Evolutionary conservation across 2,797 vertebrate species (phyloP).

Genomic region (Varecia variegata): DNA sequence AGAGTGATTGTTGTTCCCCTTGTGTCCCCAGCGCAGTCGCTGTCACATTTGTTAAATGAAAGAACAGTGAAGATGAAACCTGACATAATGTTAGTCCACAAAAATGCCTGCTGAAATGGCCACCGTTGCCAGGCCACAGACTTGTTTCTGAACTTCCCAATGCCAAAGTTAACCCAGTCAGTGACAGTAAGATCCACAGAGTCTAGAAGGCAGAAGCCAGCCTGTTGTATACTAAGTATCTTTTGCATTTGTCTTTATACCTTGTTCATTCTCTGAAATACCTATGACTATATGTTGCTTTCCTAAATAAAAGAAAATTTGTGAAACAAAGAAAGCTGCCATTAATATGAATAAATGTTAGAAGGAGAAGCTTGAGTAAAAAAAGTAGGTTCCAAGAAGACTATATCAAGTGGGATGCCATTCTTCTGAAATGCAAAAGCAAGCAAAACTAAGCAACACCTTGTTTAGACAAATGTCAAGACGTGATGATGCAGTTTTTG

Average conservation of each 20-base stretch:
- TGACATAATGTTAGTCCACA: accelerated
- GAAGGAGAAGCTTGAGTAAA: background rate
- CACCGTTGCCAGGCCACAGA: background rate
- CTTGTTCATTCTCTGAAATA: background rate
- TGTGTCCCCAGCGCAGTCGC: background rate
- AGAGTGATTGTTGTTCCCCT: background rate
- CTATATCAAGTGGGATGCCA: background rate
- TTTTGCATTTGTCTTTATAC: background rate
- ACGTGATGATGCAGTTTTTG: too few species aligned
- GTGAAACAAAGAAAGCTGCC: background rate
- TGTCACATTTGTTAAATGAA: background rate
- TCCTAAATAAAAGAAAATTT: conserved; percentile 60
- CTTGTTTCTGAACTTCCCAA: background rate
- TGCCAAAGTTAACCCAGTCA: background rate
- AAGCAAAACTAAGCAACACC: background rate
- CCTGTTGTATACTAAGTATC: background rate
- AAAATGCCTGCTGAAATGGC: background rate
- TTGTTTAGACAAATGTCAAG: accelerated
- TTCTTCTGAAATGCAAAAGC: background rate
- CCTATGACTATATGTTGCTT: background rate
- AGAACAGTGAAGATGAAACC: background rate
- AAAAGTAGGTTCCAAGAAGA: background rate
- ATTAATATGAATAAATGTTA: background rate
- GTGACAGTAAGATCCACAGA: background rate
- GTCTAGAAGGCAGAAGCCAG: background rate